Evolutionary conservation across 2,888 invertebrate genomes (phyloP).

Genomic region (Melanotus villosus): DNA sequence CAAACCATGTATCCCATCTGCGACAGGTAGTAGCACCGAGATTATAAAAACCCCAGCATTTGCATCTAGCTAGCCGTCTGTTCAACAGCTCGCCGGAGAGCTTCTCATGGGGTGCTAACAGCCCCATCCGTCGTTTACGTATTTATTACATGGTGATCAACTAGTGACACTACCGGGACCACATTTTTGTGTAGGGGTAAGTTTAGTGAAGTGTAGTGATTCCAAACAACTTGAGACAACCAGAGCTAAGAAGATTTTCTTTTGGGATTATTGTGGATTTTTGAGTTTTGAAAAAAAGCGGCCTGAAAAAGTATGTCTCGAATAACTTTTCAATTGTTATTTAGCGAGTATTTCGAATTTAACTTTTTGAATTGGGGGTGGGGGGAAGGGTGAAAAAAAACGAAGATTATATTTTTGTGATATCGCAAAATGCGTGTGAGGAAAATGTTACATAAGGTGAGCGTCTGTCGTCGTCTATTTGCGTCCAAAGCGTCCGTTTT

Average conservation of each 20-base stretch:
- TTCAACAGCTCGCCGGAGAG: conserved; percentile 57
- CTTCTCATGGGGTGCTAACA: conserved; percentile 45
- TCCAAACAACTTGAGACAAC: neutral
- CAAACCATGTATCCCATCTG: conserved; percentile 58
- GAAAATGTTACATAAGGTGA: conserved; percentile 44
- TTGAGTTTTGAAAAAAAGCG: conserved; percentile 7
- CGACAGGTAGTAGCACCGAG: conserved; percentile 71
- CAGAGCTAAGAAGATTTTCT: neutral
- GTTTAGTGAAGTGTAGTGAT: conserved; percentile 56
- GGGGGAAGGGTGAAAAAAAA: no score
- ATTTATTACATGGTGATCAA: conserved; percentile 44
- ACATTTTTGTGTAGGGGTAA: conserved; percentile 66
- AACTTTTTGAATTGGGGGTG: no score
- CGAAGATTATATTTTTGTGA: no score
- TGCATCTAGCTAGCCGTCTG: conserved; percentile 72
- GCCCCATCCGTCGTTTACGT: conserved; percentile 38
- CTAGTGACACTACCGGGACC: conserved; percentile 65
- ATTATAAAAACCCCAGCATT: conserved; percentile 73
- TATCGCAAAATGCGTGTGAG: neutral
- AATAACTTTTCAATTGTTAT: conserved; percentile 1
- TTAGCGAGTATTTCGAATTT: no score
- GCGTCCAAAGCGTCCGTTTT: conserved; percentile 49
- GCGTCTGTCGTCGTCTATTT: conserved; percentile 39
- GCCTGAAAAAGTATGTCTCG: conserved; percentile 20
- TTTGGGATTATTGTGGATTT: conserved; percentile 12